Evolutionary conservation across 2,797 vertebrate genomes (phyloP), one percentile per base, ranked within the genome.

Genomic region (Poeciliopsis gracilis): DNA sequence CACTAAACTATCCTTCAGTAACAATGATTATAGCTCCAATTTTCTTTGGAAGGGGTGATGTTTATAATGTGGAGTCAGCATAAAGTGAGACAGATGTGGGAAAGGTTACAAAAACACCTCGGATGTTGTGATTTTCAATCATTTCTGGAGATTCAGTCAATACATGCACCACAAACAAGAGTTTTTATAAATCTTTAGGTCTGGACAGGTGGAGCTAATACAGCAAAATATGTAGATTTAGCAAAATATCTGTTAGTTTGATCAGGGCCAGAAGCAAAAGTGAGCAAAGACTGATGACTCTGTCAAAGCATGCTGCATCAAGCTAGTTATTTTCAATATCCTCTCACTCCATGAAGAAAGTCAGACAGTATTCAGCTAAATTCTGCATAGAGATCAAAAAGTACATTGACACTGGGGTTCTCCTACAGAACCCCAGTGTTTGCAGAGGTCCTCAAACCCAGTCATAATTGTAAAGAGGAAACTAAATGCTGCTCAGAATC

Each of bases 391-490:
- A 45, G 43, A 16, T 41, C 8, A 18, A 47, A 47, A 47, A 23
- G 38, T 66, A 4, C 8, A 23, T 23, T 30, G 3, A 36, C 36
- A 36, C 36, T 36, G 36, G 36, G 36, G 36, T 36, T 36, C 36
- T 36, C 36, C 2, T 5, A 5, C 73, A 15, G n/a, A 36, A 53
- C 75, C 36, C 13, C 43, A 55, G 47, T 55, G 30, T 67, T 30
- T 36, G 28, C n/a, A 41, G 25, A 63, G n/a, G 55, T 49, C 41
- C 45, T 72, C 61, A 76, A 77, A 47, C 74, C 30, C 30, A 67
- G 74, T 28, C 72, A 51, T 85, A 84, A 90, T 86, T 83, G 86
- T 76, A 81, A 80, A 69, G 77, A 78, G 69, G 53, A n/a, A 49
- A 71, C 72, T 85, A 84, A 89, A 82, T 1, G 38, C 79, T 73